These are phyloP conservation scores for Teleiodes luculella DNA, from an alignment of 2,888 invertebrate species.

Conservation along the genomic window DNA sequence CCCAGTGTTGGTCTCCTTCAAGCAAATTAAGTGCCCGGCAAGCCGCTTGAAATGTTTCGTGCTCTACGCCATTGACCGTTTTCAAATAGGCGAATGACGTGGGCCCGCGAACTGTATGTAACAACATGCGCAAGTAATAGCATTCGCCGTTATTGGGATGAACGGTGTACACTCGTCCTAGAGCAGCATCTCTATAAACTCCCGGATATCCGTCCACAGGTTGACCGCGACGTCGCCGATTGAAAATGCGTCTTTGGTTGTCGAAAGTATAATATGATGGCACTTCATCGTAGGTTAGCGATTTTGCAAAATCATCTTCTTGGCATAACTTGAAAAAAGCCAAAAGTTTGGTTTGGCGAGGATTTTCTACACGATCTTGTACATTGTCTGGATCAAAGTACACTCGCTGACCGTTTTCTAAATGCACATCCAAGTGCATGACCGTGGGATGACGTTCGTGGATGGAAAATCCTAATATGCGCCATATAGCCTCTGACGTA, in stretches of 20 bases:
- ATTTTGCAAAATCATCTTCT: background rate
- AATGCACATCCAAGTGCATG: conserved; percentile 19
- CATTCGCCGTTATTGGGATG: conserved; percentile 20
- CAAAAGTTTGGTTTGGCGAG: conserved; percentile 1
- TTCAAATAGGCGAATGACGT: conserved; percentile 14
- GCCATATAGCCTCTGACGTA: conserved; percentile 18
- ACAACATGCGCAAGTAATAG: conserved; percentile 11
- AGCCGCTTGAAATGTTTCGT: too few relatives aligned
- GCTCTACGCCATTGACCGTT: conserved; percentile 16
- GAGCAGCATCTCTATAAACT: conserved; percentile 9
- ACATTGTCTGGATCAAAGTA: conserved; percentile 7
- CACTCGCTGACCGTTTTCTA: conserved; percentile 20
- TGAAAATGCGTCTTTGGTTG: background rate
- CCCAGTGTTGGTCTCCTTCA: too few relatives aligned
- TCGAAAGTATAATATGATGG: background rate
- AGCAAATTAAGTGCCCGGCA: too few relatives aligned
- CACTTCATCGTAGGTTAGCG: background rate
- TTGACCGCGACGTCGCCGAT: background rate
- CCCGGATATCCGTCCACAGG: conserved; percentile 8
- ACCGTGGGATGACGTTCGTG: conserved; percentile 20
- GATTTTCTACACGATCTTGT: background rate
- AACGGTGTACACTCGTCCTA: conserved; percentile 18
- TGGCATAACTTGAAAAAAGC: conserved; percentile 1
- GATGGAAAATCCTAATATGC: conserved; percentile 17
- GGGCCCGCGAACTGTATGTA: conserved; percentile 17